Evolutionary conservation across 2,113 vertebrate genomes (phyloP), one percentile per base, ranked within the genome.

Genomic region (Sinocyclocheilus maitianheensis): DNA sequence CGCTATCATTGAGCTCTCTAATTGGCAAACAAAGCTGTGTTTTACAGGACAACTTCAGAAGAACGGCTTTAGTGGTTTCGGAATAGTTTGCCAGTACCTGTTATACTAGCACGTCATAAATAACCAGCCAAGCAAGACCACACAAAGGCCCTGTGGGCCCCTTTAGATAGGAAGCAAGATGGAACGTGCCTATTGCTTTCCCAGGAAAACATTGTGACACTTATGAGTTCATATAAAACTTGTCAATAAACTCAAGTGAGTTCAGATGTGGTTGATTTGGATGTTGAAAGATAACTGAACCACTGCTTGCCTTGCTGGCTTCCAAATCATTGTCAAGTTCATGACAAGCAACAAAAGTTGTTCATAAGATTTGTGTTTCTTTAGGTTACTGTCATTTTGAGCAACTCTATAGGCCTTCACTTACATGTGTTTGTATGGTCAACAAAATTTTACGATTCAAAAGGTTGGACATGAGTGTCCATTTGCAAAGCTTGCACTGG

Each of bases 11-110:
- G 9, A 72, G 37, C 69, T 72, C 34, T 40, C 22, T 74, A 40
- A 74, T 74, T 43, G 40, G 37, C 20, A 16, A 76, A 12, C 2
- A 43, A 74, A n/a, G 37, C 20, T 81, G 88, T 84, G 53, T 84
- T 86, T 86, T 84, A 78, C 30, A n/a, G 81, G 62, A 71, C 40
- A 67, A 40, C 72, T 69, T 88, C 85, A 88, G 71, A 90, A 84
- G 86, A 65, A 87, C 69, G 18, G 86, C 86, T 90, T 93, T 78
- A 92, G 85, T 48, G 77, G 78, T 83, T 89, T 58, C 37, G 69
- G 87, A 86, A 90, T 87, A 86, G 82, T 88, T 75, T 84, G 85
- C 87, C 55, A 86, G 43, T 11, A 26, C 34, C 84, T 84, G 51
- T 48, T 69, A 24, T 46, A 65, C 75, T 51, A 83, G 74, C 43